phyloP scores from a whole-genome alignment of 2,113 vertebrate species.

The Sinocyclocheilus anophthalmus region DNA sequence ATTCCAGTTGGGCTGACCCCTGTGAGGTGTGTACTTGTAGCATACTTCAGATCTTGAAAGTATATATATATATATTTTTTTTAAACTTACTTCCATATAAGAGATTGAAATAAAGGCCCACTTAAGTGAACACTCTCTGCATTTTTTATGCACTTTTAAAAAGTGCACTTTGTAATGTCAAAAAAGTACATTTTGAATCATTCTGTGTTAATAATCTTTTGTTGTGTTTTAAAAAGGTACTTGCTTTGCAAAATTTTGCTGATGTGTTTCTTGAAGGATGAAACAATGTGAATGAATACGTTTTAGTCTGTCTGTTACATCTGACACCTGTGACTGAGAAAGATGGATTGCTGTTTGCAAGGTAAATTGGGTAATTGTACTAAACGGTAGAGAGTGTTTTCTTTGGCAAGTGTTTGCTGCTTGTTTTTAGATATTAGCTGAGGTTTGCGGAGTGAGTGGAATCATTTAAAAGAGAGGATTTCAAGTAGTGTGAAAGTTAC shows the following conservation, averaged over 20 bases:
- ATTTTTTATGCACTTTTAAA: no score
- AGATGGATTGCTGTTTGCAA: constrained; percentile 51
- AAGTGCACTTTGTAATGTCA: no score
- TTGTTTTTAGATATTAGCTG: constrained; percentile 9
- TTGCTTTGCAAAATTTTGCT: no score
- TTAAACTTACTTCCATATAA: no score
- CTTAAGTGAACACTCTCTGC: no score
- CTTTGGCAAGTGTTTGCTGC: constrained; percentile 30
- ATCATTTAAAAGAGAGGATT: neutral
- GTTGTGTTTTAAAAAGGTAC: no score
- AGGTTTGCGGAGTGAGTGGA: neutral
- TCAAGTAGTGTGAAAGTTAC: neutral
- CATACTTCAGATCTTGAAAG: no score
- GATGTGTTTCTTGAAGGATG: neutral
- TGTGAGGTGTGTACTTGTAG: neutral
- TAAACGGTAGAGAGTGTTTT: constrained; percentile 40
- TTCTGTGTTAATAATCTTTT: no score
- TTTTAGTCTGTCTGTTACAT: constrained; percentile 12
- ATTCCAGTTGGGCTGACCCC: neutral
- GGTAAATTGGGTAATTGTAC: constrained; percentile 48
- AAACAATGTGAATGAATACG: neutral
- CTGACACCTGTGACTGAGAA: constrained; percentile 52
- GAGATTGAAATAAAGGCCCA: no score
- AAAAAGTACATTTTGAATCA: neutral
- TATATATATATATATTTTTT: no score